Evolutionary conservation across 2,797 vertebrate genomes (phyloP), one percentile per base, ranked within the genome.

Genomic region (Anguilla megastoma): DNA sequence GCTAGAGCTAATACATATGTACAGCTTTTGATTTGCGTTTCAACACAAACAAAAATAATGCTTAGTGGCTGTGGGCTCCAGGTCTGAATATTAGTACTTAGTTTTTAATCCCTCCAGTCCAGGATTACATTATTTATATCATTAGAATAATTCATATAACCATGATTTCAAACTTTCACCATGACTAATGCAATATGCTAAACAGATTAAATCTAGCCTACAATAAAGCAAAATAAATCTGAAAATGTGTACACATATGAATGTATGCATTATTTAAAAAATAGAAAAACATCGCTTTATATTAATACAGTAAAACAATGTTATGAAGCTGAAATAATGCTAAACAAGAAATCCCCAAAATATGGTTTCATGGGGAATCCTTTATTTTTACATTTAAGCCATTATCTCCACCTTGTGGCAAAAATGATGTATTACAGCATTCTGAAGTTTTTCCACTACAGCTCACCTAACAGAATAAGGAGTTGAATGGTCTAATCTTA

Each of bases 401-500:
- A 82, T n/a, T 90, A 87, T 83, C 91, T 90, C 94, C 93, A 91
- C 92, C 95, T 93, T 85, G 90, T 95, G 95, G 92, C 21, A 18
- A n/a, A 16, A 27, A 33, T 5, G 14, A 0, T 66, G 85, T 27
- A 86, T 27, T 86, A 89, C 71, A 45, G 45, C 60, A 69, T 86
- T 52, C n/a, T 7, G 58, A 86, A 69, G 5, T 16, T 50, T 84
- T 14, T 16, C 9, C 24, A 30, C 8, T 24, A 50, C n/a, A 21
- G 5, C 18, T 24, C 30, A 56, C 50, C 83, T 58, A 4, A 54
- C 50, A 56, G 74, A 84, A 82, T 50, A 36, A 18, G 9, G 45
- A 24, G 36, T 21, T 9, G 4, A 24, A 45, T 7, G 48, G 30
- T 16, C 16, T 24, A 7, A 48, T 16, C 33, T 36, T 12, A 79